Evolutionary conservation across 1,140 invertebrate species (phyloP), one percentile per base, ranked within the genome.

Genomic region (Camponotus pennsylvanicus): DNA sequence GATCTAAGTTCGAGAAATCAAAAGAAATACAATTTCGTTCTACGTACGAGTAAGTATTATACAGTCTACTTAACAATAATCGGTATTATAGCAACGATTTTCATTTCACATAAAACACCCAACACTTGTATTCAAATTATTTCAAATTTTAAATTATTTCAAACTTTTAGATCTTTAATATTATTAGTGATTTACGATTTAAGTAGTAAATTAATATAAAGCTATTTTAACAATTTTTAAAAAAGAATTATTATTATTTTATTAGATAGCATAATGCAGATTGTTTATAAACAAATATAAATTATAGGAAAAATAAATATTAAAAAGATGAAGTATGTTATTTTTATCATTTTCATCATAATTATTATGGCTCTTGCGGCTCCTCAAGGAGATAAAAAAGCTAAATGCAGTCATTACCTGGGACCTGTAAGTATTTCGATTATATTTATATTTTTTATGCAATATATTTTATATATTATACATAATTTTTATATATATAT

Each of bases 241-340:
- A 1, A n/a, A 78, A 42, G 21, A 64, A 77, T 63, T 34, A 73
- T 11, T 27, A 18, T 40, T 66, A 66, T 66, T 71, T 32, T 76
- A 59, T 42, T 27, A 1, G 3, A 61, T n/a, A 0, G 0, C 5
- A 45, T 61, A 11, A 21, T 18, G 4, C 13, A 32, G 15, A 21
- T 21, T 37, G 2, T 15, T 52, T 78, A 49, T 18, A 52, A 1
- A 37, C 1, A 77, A 49, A 80, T 79, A 0, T 73, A 21, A 55
- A 69, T 80, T 69, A 55, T n/a, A 67, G 32, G 27, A 45, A 57
- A 52, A 67, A 67, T 21, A 32, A 63, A 34, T 21, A 64, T 78
- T 27, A 2, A 9, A 34, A 77, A 45, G n/a, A 57, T 79, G 84
- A 88, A 86, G 52, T 40, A 73, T 18, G 3, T 87, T 6, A 49